Conservation (phyloP, 2,113 vertebrate species). For the Alces alces region DNA sequence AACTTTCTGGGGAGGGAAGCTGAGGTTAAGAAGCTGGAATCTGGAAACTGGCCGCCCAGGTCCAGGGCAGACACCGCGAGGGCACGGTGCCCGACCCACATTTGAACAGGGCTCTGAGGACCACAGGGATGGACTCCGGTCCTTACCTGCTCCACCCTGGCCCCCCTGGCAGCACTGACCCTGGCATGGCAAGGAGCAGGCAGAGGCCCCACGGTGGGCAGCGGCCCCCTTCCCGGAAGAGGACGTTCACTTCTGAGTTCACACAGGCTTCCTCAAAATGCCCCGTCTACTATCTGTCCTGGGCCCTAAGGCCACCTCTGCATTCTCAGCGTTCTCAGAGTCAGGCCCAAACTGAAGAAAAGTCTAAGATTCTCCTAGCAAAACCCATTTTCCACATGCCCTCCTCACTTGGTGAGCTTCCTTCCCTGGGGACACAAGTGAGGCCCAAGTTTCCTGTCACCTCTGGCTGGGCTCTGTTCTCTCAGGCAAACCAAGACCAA, state of each 20-base stretch:
- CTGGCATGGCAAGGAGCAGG: not conserved
- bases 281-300: not conserved
- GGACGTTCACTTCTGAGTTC: not conserved
- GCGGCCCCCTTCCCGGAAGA: not conserved
- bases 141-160: rapidly evolving
- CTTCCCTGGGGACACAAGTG: not conserved
- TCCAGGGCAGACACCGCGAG: not conserved
- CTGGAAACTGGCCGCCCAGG: not conserved
- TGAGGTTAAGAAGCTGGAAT: not conserved
- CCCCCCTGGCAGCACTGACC: rapidly evolving
- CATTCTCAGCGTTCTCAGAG: not conserved
- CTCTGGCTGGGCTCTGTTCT: not conserved
- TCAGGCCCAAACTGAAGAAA: not conserved
- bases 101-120: not conserved
- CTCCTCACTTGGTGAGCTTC: not conserved
- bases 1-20: not conserved
- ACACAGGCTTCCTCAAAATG: not conserved
- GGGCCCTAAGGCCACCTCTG: not conserved
- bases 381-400: too few relatives aligned
- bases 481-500: not conserved
- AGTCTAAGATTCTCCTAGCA: not conserved
- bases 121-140: not conserved
- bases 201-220: rapidly evolving
- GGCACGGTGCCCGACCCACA: too few relatives aligned
- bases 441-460: not conserved